Evolutionary conservation across 1,140 invertebrate species (phyloP), one percentile per base, ranked within the genome.

Genomic region (Dinothrombium tinctorium): DNA sequence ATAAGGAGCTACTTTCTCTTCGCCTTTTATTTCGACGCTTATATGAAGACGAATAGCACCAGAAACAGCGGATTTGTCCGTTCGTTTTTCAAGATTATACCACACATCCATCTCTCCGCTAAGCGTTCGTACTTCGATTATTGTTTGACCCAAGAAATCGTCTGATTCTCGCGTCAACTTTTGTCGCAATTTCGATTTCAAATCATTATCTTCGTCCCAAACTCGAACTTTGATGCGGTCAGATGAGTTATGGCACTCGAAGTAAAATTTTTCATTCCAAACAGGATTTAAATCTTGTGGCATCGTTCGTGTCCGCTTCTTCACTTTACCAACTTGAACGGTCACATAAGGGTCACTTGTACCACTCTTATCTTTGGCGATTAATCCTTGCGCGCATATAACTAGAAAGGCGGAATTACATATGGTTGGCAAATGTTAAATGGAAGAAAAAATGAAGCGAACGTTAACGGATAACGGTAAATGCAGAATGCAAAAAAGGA

Each of bases 221-320:
- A 96, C 89, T 49, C 92, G 68, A 20, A 99, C 89, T 71, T 99
- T 99, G 50, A 99, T 99, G 40, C 92, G 73, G 62, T 99, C 94
- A 20, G 89, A 95, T 9, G 90, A 96, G 63, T 99, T 98, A 62
- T 98, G 92, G 56, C 92, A 99, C 59, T 99, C 92, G 60, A 99
- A 99, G 63, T 89, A 94, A 66, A 99, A 99, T 63, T 96, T 96
- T 61, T 99, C 92, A 63, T 95, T 87, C 94, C 94, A 99, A 44
- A 90, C 80, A 25, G 94, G 94, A 66, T 99, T 99, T 50, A 99
- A 67, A 62, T 99, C 92, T 63, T 96, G 87, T 11, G 90, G 87
- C 72, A 99, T 95, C 22, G 94, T 99, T 59, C 86, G 73, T 45
- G 94, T 99, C 53, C 90, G 66, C 61, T 98, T 98, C 70, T 95